Conservation (phyloP, 2,888 invertebrate genomes). For the Cynaeus angustus region DNA sequence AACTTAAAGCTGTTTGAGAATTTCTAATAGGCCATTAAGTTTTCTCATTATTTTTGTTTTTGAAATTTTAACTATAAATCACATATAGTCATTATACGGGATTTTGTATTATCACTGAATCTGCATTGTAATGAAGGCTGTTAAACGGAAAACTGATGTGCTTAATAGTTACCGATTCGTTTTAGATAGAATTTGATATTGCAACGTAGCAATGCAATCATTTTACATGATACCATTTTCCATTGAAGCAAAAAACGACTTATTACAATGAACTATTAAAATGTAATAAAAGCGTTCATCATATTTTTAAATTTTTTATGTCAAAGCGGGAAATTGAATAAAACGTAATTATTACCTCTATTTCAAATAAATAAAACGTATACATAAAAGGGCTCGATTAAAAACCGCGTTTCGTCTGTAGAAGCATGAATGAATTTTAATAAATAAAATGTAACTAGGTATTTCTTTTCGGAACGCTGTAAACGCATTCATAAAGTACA, state of each 20-base stretch:
- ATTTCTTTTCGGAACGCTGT: not conserved
- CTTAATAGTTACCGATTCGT: not conserved
- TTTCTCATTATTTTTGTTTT: no score
- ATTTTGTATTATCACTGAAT: conserved; percentile 22
- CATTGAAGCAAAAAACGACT: conserved; percentile 12
- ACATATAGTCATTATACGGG: no score
- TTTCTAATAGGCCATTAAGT: no score
- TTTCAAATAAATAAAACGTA: conserved; percentile 17
- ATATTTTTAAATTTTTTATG: not conserved
- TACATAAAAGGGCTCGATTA: conserved; percentile 14
- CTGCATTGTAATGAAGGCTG: conserved; percentile 9
- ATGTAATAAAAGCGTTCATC: conserved; percentile 9
- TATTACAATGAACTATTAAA: conserved; percentile 11
- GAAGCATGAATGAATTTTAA: conserved; percentile 12
- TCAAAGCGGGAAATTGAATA: conserved; percentile 15
- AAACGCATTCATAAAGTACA: conserved; percentile 4
- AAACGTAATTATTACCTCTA: conserved; percentile 27
- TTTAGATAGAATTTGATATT: not conserved
- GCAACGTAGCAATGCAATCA: not conserved
- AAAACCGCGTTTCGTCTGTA: not conserved
- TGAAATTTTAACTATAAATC: no score
- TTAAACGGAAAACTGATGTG: conserved; percentile 1
- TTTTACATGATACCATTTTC: conserved; percentile 24
- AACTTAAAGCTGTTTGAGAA: no score
- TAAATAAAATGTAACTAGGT: conserved; percentile 2